phyloP scores from a whole-genome alignment of 2,113 vertebrate species.

The Gymnocephalus cernua region DNA sequence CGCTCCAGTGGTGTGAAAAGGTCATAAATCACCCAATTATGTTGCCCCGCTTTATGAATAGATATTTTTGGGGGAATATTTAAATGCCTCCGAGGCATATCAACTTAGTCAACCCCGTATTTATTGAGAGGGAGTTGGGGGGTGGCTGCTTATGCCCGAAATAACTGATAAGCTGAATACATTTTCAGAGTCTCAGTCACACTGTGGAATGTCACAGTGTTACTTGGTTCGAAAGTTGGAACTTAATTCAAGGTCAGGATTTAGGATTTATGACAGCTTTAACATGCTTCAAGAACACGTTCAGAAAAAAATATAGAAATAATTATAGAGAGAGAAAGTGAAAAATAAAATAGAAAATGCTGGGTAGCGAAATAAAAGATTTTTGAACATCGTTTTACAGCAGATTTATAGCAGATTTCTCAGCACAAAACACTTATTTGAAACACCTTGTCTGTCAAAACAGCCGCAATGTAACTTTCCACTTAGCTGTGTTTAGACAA shows the following conservation, averaged over 20 bases:
- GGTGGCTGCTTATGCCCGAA: conserved; percentile 67
- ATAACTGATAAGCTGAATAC: conserved; percentile 78
- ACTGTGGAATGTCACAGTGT: conserved; percentile 61
- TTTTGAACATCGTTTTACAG: conserved; percentile 26
- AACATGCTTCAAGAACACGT: conserved; percentile 29
- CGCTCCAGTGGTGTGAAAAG: conserved; percentile 84
- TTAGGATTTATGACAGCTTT: conserved; percentile 51
- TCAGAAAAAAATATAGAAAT: conserved; percentile 22
- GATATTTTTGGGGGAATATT: conserved; percentile 80
- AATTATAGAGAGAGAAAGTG: conserved; percentile 8
- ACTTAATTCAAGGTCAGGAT: conserved; percentile 70
- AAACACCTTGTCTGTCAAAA: conserved; percentile 40
- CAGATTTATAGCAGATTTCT: conserved; percentile 31
- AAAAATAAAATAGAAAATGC: conserved; percentile 1
- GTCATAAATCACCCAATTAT: conserved; percentile 85
- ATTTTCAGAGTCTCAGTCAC: conserved; percentile 67
- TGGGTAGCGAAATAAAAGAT: not conserved
- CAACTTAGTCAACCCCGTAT: conserved; percentile 78
- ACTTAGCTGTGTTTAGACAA: conserved; percentile 41
- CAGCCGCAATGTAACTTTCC: conserved; percentile 4
- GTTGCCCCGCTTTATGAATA: conserved; percentile 76
- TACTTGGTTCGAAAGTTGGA: conserved; percentile 47
- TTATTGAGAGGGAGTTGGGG: conserved; percentile 70
- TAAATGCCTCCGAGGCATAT: conserved; percentile 77
- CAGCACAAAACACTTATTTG: conserved; percentile 9